Base-by-base conservation (phyloP, 2,797 vertebrate species). In the Onychomys leucogaster region DNA sequence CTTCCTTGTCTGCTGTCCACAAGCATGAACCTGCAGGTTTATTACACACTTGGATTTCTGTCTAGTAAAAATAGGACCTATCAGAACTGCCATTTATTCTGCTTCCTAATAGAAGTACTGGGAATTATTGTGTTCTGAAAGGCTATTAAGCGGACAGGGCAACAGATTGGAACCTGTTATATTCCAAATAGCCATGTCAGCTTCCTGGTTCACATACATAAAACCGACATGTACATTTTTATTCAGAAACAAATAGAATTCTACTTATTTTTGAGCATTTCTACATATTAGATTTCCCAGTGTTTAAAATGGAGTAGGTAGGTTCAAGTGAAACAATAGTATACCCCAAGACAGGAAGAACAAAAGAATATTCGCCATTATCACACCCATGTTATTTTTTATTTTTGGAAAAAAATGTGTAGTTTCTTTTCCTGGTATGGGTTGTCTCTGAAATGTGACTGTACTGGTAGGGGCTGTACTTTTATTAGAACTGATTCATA, bases 401-500 rank as follows among this genome's bases (percentile, higher is more conserved):
- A 32, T 65, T 65, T n/a, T n/a, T n/a, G n/a, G 1, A 92, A 90
- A n/a, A 89, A 91, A 96, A 94, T 88, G 49, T 41, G 57, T 59
- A 96, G 49, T 81, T 55, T 32, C 10, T 87, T 96, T 84, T 91
- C 80, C 16, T 61, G 32, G n/a, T 84, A 63, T 57, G 25, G 27
- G 2, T 78, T 96, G 27, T 89, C 87, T 92, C 65, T 95, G 73
- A 87, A 90, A 91, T 89, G 34, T 89, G 65, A 13, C 75, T 90
- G 55, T 89, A 89, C 82, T 96, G 82, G 16, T 94, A 73, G 5
- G 83, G 41, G 85, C 81, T 94, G 69, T 87, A 96, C 69, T 61
- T 32, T 91, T 90, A 86, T 86, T 89, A 91, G 59, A 92, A 92
- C 41, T 94, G 90, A 96, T 94, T 93, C 89, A 95, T 59, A 73